Conservation (phyloP, 2,888 invertebrate species). For the Lottia gigantea region DNA sequence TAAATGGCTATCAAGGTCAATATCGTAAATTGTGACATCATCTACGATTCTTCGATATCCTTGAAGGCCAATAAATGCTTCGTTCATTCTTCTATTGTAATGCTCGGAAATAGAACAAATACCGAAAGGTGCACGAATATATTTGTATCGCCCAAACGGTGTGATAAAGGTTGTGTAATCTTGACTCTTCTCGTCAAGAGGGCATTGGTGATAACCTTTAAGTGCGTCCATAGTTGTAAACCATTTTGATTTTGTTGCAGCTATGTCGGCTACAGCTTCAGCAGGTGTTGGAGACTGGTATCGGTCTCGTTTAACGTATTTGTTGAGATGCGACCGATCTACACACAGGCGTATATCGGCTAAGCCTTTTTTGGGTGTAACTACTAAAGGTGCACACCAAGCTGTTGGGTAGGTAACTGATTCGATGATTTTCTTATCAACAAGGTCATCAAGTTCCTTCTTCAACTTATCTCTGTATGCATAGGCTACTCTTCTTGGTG, state of each 20-base stretch:
- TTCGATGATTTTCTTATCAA: too few relatives aligned
- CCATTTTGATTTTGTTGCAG: background rate
- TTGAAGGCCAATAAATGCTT: background rate
- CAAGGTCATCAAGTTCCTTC: background rate
- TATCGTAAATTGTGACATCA: background rate
- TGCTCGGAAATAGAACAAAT: background rate
- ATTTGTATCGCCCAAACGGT: too few relatives aligned
- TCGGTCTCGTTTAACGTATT: background rate
- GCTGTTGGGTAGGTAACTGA: background rate
- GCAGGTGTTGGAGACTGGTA: background rate
- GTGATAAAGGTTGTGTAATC: background rate
- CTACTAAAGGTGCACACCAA: background rate
- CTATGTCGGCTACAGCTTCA: conserved; percentile 2
- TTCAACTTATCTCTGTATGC: background rate
- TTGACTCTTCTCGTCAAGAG: background rate
- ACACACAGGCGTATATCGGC: conserved; percentile 2
- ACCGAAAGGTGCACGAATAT: too few relatives aligned
- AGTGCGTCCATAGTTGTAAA: background rate
- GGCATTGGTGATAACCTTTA: background rate
- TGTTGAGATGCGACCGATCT: background rate
- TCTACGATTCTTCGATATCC: conserved; percentile 1
- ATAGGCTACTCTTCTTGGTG: background rate
- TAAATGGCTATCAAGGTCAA: background rate
- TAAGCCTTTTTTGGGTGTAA: background rate
- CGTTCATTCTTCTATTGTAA: background rate